Evolutionary conservation across 2,888 invertebrate genomes (phyloP), one percentile per base, ranked within the genome.

Genomic region (Lepidonotus clava): DNA sequence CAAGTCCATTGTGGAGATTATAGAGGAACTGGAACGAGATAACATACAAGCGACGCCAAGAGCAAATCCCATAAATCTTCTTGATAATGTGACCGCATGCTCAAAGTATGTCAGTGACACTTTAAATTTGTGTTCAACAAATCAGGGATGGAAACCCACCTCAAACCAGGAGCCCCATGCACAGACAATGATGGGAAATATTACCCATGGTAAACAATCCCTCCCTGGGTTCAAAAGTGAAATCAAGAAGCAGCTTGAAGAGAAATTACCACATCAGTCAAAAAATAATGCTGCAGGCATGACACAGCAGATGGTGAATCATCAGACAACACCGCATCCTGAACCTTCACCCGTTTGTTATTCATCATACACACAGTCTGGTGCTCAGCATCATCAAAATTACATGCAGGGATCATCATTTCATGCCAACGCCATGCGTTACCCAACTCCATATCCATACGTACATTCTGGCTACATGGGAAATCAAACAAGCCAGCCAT

Each of bases 1-100:
- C 38, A 34, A 71, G 34, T 34, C 71, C 14, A 71, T 71, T 71
- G 71, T 34, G 34, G 71, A 71, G 34, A 71, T 71, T n/a, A 71
- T 71, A 11, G 71, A 71, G 34, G 71, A 71, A 71, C n/a, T 71
- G 38, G 38, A 71, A n/a, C 14, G 6, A 14, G 71, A 71, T 71
- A 38, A 71, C n/a, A 1, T 71, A 8, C 36, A 71, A 38, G 36
- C 5, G 24, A n/a, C 71, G 71, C 36, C 36, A 71, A 71, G 11
- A 18, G 36, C 8, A 71, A 71, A 34, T 38, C 8, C 71, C 18
- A 71, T n/a, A 5, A 38, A 71, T 71, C 21, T 71, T 11, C 38
- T 71, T 71, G 71, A 71, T 34, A 71, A 71, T 38, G 36, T 38
- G 38, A 34, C 34, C 18, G 38, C 21, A 21, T 38, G 36, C 38